phyloP scores from a whole-genome alignment of 1,140 invertebrate species.

The Aphelenchoides fujianensis region DNA sequence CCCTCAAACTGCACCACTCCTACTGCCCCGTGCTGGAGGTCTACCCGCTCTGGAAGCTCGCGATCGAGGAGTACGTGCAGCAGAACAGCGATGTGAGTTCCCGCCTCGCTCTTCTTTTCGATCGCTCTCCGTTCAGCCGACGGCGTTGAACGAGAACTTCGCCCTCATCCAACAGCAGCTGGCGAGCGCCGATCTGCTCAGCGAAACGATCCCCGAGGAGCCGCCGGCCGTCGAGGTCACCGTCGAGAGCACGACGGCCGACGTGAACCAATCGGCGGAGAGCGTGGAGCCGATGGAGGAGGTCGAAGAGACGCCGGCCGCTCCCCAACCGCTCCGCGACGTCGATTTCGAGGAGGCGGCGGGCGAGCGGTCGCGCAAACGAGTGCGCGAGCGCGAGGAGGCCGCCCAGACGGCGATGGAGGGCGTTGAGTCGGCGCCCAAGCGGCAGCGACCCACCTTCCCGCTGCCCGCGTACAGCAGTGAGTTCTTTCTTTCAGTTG shows the following conservation, averaged over 20 bases:
- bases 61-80: constrained; percentile 2
- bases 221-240: not conserved
- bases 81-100: constrained; percentile 4
- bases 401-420: too few species aligned
- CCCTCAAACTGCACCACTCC: not conserved
- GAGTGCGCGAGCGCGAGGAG: not conserved
- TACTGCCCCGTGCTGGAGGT: not conserved
- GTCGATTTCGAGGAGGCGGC: not conserved
- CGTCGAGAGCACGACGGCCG: too few species aligned
- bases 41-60: not conserved
- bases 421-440: too few species aligned
- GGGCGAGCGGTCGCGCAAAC: not conserved
- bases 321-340: not conserved
- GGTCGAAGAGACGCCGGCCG: not conserved
- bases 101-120: not conserved
- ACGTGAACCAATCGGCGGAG: too few species aligned
- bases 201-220: not conserved
- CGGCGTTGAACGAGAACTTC: not conserved
- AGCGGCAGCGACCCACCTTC: too few species aligned
- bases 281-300: too few species aligned
- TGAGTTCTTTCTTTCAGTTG: too few species aligned
- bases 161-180: constrained; percentile 4
- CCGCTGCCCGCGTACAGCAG: too few species aligned
- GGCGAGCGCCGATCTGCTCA: not conserved
- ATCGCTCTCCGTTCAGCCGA: not conserved